Evolutionary conservation across 1,140 invertebrate species (phyloP).

Genomic region (Eurosta solidaginis): DNA sequence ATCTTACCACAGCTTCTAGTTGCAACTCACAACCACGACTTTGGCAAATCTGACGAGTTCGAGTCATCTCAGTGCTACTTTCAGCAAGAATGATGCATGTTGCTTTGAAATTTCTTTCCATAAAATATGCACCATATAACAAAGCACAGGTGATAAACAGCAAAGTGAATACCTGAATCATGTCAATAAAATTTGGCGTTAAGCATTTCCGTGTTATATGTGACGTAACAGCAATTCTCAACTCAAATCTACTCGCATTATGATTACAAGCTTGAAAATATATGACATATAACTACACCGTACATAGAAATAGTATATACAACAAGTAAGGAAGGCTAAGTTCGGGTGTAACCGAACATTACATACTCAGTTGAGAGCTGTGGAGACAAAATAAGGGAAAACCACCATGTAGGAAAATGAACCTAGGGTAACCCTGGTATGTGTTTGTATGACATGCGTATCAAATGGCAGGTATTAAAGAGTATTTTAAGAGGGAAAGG

Average conservation of each 20-base stretch:
- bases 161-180: background rate
- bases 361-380: no score
- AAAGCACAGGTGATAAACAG: background rate
- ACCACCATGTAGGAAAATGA: no score
- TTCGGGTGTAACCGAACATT: no score
- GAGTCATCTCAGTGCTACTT: background rate
- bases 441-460: no score
- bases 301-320: background rate
- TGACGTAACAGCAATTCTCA: background rate
- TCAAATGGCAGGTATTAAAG: no score
- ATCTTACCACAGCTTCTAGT: background rate
- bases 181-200: background rate
- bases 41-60: background rate
- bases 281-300: background rate
- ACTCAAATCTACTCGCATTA: background rate
- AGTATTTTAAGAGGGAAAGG: no score
- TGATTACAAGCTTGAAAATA: slow-evolving; percentile 8
- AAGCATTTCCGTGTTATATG: background rate
- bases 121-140: background rate
- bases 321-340: no score
- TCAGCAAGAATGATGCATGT: background rate
- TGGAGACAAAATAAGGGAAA: no score
- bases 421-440: no score
- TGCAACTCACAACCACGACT: background rate
- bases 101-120: background rate